Conservation (phyloP, 2,797 vertebrate species). For the Pangasius sanitwongsei region DNA sequence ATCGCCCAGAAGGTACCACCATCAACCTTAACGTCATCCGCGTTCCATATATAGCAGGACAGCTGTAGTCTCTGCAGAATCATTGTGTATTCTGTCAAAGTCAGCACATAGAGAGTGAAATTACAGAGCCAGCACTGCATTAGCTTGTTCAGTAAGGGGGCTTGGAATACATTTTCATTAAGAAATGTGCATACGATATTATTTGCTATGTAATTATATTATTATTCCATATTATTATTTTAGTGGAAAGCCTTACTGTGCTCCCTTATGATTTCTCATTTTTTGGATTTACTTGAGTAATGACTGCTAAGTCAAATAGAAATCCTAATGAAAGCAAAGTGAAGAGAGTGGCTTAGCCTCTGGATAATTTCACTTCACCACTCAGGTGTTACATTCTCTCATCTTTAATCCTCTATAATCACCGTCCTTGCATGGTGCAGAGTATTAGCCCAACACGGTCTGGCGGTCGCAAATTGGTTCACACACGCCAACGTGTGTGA, state of each 20-base stretch:
- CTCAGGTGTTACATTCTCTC: slow-evolving; percentile 49
- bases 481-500: background rate
- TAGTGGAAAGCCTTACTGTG: background rate
- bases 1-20: slow-evolving; percentile 85
- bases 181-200: slow-evolving; percentile 21
- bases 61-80: background rate
- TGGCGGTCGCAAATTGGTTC: slow-evolving; percentile 17
- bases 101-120: slow-evolving; percentile 29
- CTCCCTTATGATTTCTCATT: background rate
- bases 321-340: slow-evolving; percentile 40
- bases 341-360: slow-evolving; percentile 43
- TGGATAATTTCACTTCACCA: slow-evolving; percentile 33
- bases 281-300: slow-evolving; percentile 36
- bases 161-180: slow-evolving; percentile 22
- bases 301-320: slow-evolving; percentile 32
- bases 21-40: slow-evolving; percentile 3
- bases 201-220: slow-evolving; percentile 16
- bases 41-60: background rate
- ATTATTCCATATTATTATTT: slow-evolving; percentile 36
- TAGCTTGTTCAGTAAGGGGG: slow-evolving; percentile 11
- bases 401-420: slow-evolving; percentile 33
- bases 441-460: background rate
- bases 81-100: slow-evolving; percentile 23
- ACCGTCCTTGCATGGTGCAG: slow-evolving; percentile 9
- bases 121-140: slow-evolving; percentile 3